Percentiles rank a stretch among this genome's conserved stretches.
These are phyloP conservation scores for Tenthredo scrophulariae DNA, from an alignment of 2,888 invertebrate genomes.

Conservation along the genomic window DNA sequence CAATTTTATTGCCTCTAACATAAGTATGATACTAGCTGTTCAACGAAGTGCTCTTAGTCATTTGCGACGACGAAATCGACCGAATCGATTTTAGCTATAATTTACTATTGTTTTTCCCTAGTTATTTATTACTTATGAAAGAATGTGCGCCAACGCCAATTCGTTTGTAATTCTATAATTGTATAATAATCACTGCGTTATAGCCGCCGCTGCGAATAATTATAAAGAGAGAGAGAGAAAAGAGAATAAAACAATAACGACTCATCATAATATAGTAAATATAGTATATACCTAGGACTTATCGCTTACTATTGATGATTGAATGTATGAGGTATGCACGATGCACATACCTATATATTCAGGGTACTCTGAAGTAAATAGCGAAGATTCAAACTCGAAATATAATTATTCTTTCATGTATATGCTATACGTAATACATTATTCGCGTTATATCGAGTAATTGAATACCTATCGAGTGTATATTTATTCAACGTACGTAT, in stretches of 20 bases:
- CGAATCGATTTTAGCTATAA: too few species aligned
- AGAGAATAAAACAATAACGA: neutral
- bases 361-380: neutral
- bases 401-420: neutral
- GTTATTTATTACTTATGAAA: too few species aligned
- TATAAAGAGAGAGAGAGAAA: neutral
- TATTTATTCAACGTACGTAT: neutral
- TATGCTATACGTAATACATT: neutral
- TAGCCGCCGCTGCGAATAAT: neutral
- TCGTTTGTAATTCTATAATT: neutral
- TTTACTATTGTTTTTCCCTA: too few species aligned
- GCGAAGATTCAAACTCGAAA: neutral
- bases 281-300: neutral
- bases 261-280: neutral
- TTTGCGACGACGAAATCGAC: too few species aligned
- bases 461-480: neutral
- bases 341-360: too few species aligned
- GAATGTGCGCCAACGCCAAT: too few species aligned
- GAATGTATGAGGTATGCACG: neutral
- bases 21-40: too few species aligned
- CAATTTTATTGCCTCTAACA: too few species aligned
- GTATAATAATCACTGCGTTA: neutral
- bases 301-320: neutral
- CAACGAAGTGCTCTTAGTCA: too few species aligned
- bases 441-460: neutral